Evolutionary conservation across 2,888 invertebrate genomes (phyloP).

Genomic region (Ommatoiulus sabulosus): DNA sequence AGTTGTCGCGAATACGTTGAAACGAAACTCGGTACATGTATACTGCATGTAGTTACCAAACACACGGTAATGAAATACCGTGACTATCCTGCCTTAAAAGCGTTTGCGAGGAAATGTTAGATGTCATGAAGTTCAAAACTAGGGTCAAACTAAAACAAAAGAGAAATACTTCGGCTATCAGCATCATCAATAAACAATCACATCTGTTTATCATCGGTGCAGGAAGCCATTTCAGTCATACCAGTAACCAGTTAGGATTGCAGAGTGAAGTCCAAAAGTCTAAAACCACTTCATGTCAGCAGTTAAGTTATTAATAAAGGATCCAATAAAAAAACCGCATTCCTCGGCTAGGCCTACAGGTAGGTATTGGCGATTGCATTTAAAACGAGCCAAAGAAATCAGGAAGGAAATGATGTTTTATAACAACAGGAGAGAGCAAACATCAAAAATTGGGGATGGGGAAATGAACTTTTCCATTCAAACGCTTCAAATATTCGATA

Average conservation of each 20-base stretch:
- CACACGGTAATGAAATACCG: neutral
- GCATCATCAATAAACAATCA: conserved; percentile 1
- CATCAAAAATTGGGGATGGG: conserved; percentile 10
- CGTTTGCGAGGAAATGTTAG: neutral
- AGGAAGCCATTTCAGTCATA: neutral
- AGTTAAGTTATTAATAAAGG: conserved; percentile 6
- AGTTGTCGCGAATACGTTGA: neutral
- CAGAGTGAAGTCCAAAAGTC: neutral
- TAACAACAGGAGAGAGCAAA: neutral
- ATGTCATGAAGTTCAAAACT: conserved; percentile 23
- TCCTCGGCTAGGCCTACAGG: neutral
- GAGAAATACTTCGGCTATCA: neutral
- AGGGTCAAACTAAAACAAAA: conserved; percentile 20
- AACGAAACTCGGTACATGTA: neutral
- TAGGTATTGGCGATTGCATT: neutral
- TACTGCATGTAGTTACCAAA: too few relatives aligned
- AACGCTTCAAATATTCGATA: neutral
- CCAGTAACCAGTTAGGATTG: neutral
- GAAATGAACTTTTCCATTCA: neutral
- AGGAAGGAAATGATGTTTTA: conserved; percentile 4
- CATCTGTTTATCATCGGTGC: conserved; percentile 3
- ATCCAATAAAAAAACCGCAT: neutral
- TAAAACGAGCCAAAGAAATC: neutral
- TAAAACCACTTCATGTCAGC: neutral
- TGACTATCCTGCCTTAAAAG: conserved; percentile 30